phyloP scores from a whole-genome alignment of 2,888 invertebrate genomes.

The Syritta pipiens region DNA sequence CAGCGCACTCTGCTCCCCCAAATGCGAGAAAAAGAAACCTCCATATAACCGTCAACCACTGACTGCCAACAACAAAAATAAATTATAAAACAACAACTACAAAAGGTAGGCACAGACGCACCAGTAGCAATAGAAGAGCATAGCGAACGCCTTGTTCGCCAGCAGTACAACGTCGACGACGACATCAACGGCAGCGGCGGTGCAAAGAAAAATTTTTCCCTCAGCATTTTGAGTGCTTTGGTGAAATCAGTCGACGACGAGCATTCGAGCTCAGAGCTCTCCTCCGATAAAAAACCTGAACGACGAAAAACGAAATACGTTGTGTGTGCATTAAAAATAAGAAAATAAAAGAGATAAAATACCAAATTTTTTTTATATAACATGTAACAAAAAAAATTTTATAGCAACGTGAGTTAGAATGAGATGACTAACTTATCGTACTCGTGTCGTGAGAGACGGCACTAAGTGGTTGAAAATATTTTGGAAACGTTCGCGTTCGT shows the following conservation, averaged over 20 bases:
- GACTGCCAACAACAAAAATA: constrained; percentile 4
- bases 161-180: constrained; percentile 17
- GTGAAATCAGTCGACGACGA: constrained; percentile 66
- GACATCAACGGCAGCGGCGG: constrained; percentile 15
- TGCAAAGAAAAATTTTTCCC: constrained; percentile 50
- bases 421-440: too few species aligned
- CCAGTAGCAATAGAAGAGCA: constrained; percentile 48
- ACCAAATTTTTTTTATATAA: too few species aligned
- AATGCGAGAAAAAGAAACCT: constrained; percentile 40
- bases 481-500: constrained; percentile 36
- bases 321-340: constrained; percentile 38
- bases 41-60: constrained; percentile 16
- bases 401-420: constrained; percentile 6
- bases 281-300: constrained; percentile 45
- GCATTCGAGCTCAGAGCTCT: constrained; percentile 64
- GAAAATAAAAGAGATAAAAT: constrained; percentile 13
- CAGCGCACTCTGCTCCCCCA: not conserved
- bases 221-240: constrained; percentile 60
- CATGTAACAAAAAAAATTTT: constrained; percentile 1
- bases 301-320: constrained; percentile 21
- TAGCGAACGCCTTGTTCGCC: too few species aligned
- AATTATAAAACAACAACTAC: not conserved
- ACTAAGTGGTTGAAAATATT: constrained; percentile 31
- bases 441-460: too few species aligned
- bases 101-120: constrained; percentile 26